A percentile compares a stretch with the other conserved stretches of the same genome.
phyloP scores from a whole-genome alignment of 1,140 invertebrate genomes.

The Nephotettix cincticeps region DNA sequence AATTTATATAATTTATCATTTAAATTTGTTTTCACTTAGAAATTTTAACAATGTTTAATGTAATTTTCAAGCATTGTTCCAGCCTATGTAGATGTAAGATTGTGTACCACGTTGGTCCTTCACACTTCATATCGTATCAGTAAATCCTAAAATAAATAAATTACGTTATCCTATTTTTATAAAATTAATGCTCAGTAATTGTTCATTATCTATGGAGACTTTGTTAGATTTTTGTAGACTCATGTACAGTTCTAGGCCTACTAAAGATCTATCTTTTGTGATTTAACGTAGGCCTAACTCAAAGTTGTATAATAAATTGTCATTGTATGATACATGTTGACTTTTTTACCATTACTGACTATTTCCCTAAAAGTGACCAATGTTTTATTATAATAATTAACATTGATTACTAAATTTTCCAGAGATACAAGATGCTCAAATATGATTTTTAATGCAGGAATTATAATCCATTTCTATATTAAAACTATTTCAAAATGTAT shows the following conservation, averaged over 20 bases:
- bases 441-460: no score
- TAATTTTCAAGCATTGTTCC: background rate
- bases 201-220: conserved; percentile 25
- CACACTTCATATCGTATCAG: conserved; percentile 1
- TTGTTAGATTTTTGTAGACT: conserved; percentile 29
- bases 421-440: no score
- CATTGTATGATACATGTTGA: conserved; percentile 24
- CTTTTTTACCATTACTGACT: no score
- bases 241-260: conserved; percentile 24
- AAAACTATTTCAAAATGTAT: no score
- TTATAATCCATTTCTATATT: no score
- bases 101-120: background rate
- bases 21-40: no score
- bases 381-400: no score
- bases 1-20: no score
- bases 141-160: conserved; percentile 18
- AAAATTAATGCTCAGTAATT: conserved; percentile 30
- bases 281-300: conserved; percentile 35
- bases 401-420: no score
- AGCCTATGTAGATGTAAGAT: conserved; percentile 10
- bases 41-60: no score
- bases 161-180: conserved; percentile 26
- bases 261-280: conserved; percentile 22
- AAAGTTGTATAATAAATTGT: conserved; percentile 37
- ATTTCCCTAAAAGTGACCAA: no score